Evolutionary conservation across 2,888 invertebrate genomes (phyloP).

Genomic region (Latrodectus hesperus): DNA sequence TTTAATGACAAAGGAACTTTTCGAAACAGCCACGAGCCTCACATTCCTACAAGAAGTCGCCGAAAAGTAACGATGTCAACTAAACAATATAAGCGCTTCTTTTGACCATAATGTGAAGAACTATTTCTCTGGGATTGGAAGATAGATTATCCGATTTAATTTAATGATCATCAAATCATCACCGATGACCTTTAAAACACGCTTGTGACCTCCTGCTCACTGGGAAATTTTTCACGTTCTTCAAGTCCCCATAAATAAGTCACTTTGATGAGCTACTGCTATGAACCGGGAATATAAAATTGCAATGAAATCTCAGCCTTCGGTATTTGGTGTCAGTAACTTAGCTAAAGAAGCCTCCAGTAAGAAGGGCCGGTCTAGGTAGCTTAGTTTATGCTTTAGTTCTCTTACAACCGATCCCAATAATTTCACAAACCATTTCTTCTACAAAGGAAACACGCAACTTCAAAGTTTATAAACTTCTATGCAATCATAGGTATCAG

Average conservation of each 20-base stretch:
- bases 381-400: no score
- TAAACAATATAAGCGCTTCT: constrained; percentile 20
- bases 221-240: constrained; percentile 51
- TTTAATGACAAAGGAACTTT: constrained; percentile 31
- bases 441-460: no score
- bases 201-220: constrained; percentile 45
- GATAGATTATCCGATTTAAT: constrained; percentile 50
- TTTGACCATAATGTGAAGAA: constrained; percentile 35
- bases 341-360: no score
- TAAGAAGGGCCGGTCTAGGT: no score
- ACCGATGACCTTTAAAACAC: constrained; percentile 49
- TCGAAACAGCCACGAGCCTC: constrained; percentile 20
- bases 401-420: no score
- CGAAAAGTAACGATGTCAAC: constrained; percentile 45
- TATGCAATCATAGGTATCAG: no score
- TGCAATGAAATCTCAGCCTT: not conserved
- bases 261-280: constrained; percentile 51
- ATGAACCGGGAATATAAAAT: constrained; percentile 19
- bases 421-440: no score
- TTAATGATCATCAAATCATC: constrained; percentile 60
- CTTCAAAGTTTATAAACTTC: no score
- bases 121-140: constrained; percentile 36
- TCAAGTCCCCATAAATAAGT: constrained; percentile 51
- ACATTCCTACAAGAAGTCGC: constrained; percentile 15
- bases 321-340: no score